A percentile compares a stretch with the other conserved stretches of the same genome.
Evolutionary conservation across 2,113 vertebrate species (phyloP).

Genomic region (Salvator merianae): DNA sequence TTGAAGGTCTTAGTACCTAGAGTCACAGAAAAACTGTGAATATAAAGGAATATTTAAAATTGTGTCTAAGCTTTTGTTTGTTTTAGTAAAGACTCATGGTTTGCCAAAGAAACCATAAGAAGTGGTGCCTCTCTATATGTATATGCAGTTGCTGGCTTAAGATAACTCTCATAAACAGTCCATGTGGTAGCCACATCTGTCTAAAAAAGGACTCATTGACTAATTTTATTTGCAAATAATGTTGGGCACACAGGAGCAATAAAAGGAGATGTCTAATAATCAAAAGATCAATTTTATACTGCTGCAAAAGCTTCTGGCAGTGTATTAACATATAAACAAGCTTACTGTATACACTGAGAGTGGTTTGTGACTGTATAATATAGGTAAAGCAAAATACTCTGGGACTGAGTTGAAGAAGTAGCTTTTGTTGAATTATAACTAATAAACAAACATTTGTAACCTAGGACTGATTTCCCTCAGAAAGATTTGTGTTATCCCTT

Average conservation of each 20-base stretch:
- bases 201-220: slow-evolving; percentile 34
- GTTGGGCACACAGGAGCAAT: slow-evolving; percentile 49
- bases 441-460: neutral
- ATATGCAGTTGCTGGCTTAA: slow-evolving; percentile 32
- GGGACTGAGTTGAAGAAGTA: neutral
- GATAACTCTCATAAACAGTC: slow-evolving; percentile 45
- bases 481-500: neutral
- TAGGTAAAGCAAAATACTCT: slow-evolving; percentile 5
- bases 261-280: slow-evolving; percentile 50
- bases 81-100: slow-evolving; percentile 46
- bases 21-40: slow-evolving; percentile 43
- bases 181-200: slow-evolving; percentile 46
- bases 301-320: slow-evolving; percentile 19
- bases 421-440: neutral
- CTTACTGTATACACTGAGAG: slow-evolving; percentile 15
- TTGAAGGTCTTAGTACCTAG: slow-evolving; percentile 17
- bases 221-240: slow-evolving; percentile 60
- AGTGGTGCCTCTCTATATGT: slow-evolving; percentile 34
- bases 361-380: slow-evolving; percentile 1
- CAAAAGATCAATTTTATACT: slow-evolving; percentile 42
- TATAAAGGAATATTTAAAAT: slow-evolving; percentile 48
- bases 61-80: slow-evolving; percentile 51
- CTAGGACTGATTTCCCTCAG: neutral
- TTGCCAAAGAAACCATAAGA: slow-evolving; percentile 42
- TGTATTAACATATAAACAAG: slow-evolving; percentile 54